Base-by-base conservation (phyloP, 2,797 vertebrate genomes). In the Leptatherina wallacei region DNA sequence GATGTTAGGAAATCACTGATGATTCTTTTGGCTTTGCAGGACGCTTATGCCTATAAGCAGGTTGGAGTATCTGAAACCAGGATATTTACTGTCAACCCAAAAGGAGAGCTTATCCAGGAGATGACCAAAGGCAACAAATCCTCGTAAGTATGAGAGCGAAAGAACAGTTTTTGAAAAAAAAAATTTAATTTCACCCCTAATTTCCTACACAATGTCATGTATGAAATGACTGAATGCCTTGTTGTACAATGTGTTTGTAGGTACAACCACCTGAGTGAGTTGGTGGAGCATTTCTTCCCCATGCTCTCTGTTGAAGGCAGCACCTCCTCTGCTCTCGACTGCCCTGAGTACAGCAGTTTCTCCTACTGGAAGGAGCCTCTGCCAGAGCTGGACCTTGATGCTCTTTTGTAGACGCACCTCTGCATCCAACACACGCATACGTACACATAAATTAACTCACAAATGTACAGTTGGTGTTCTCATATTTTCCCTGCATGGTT, bases 71-170 rank as follows among this genome's bases (percentile, higher is more conserved):
- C 94, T 0, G 93, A 97, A 52, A 95, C 92, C 24, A 93, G 79
- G 40, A 96, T 99, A 85, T 99, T 99, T 84, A 99, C 96, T 0
- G 96, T 99, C 66, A 99, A 98, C 83, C 96, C 97, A n/a, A 97
- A 94, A 82, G 97, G 98, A 90, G 97, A 98, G 80, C 93, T 99
- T 51, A 96, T 91, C 66, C 97, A 96, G 92, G 97, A 98, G 86
- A 93, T 92, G 82, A 91, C 85, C 0, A 97, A 95, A 92, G 95
- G 89, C 76, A 95, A 94, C 90, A 99, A 97, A 77, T 97, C 97
- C 75, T 96, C 96, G 97, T 99, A 90, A 96, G 97, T 81, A 29
- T 67, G 32, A 33, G 1, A 58, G 7, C 1, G 1, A 29, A 61
- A 5, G 1, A 8, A 16, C 24, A 40, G 11, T 59, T 8, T 27